Conservation (phyloP, 2,113 vertebrate genomes). For the Cyprinodon brontotheroides region DNA sequence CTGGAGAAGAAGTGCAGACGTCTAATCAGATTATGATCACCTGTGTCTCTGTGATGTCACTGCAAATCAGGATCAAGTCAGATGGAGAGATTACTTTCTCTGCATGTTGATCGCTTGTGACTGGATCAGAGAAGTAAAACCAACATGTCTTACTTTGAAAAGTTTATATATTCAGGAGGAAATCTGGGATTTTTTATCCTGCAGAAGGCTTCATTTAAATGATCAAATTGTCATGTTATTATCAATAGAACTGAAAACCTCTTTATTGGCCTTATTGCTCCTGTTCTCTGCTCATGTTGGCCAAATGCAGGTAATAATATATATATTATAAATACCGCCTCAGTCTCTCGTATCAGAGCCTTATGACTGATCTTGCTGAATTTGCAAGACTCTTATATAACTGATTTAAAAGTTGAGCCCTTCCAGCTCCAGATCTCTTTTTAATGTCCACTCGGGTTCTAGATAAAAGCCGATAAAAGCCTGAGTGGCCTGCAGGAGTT, state of each 20-base stretch:
- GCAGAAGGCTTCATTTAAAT: not conserved
- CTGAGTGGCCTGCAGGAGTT: conserved; percentile 1
- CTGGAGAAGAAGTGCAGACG: not conserved
- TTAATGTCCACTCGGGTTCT: not conserved
- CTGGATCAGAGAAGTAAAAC: not conserved
- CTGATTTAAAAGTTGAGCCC: not conserved
- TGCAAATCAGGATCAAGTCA: not conserved
- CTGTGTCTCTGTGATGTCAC: not conserved
- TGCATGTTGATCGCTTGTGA: not conserved
- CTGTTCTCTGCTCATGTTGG: not conserved
- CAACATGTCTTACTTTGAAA: not conserved
- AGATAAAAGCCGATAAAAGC: not conserved
- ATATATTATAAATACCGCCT: not conserved
- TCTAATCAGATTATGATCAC: not conserved
- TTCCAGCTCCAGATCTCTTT: not conserved
- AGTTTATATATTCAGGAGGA: not conserved
- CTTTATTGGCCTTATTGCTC: not conserved
- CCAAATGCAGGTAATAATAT: not conserved
- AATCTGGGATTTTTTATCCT: not conserved
- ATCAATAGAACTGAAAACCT: not conserved
- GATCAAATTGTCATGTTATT: not conserved
- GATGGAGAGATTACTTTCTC: not conserved
- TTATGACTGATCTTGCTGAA: not conserved
- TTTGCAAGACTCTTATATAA: not conserved
- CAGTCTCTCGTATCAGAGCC: not conserved